A percentile compares a stretch with the other conserved stretches of the same genome.
phyloP scores from a whole-genome alignment of 2,888 invertebrate genomes.

The Nasonia oneida region DNA sequence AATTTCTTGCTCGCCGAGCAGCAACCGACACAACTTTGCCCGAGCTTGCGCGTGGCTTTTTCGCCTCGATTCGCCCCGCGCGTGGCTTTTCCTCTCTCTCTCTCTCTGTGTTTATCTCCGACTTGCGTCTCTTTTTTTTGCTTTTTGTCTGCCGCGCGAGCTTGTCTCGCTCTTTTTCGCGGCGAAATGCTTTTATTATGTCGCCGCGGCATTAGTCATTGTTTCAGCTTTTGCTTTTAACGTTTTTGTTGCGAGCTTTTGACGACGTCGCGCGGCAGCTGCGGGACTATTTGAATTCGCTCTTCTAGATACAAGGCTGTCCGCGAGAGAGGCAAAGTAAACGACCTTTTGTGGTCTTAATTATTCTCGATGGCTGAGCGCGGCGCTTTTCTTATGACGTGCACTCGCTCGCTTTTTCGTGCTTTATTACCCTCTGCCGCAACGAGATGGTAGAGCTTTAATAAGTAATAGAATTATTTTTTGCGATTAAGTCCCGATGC shows the following conservation, averaged over 20 bases:
- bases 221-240: conserved; percentile 43
- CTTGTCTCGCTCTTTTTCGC: conserved; percentile 9
- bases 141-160: background rate
- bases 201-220: conserved; percentile 42
- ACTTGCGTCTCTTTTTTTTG: background rate
- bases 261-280: background rate
- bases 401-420: background rate
- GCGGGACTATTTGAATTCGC: background rate
- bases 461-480: no score
- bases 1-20: conserved; percentile 46
- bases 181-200: conserved; percentile 51
- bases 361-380: background rate
- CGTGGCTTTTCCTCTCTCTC: background rate
- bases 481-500: no score
- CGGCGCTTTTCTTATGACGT: background rate
- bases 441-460: background rate
- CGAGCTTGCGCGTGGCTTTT: conserved; percentile 3
- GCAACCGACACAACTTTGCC: conserved; percentile 58
- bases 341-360: background rate
- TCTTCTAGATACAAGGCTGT: conserved; percentile 1
- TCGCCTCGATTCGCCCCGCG: conserved; percentile 17
- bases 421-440: background rate
- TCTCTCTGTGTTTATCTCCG: background rate
- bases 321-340: background rate
- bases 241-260: conserved; percentile 7